Evolutionary conservation across 1,140 invertebrate genomes (phyloP), one percentile per base, ranked within the genome.

Genomic region (Saccostrea cuccullata): DNA sequence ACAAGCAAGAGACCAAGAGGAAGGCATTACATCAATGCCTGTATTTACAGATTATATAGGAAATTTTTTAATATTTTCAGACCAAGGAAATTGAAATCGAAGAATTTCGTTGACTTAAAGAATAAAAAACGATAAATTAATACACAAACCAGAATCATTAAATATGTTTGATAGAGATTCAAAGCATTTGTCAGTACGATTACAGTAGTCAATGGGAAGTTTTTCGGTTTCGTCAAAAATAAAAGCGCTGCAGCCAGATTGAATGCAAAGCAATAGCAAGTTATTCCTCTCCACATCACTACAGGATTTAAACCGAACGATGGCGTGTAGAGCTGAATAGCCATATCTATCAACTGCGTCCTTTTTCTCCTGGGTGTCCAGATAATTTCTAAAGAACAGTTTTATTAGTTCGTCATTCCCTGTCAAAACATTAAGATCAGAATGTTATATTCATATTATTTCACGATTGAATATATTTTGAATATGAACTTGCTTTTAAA

Each of bases 321-420:
- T 77, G 26, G 36, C 26, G 8, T 77, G 70, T 12, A 77, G 30
- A 30, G 26, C 70, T 30, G 23, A 77, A 11, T 13, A 8, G 30
- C 26, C 26, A 17, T 12, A 4, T 2, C 26, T 11, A 26, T 77
- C 70, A 4, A 77, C 70, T 30, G 70, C 26, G 15, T 77, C 26
- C 30, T 77, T 77, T 77, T 77, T 77, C 23, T 77, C 70, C 13
- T 77, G 70, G 26, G 26, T 77, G 70, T 77, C 26, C 30, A 77
- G 13, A 40, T 77, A 77, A 12, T 77, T 77, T 26, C 30, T 77
- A 26, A 77, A 77, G 13, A 17, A 11, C 23, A 77, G 30, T 77
- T 26, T 36, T 1, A 77, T 12, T 77, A 12, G 58, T 77, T 20
- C 70, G 15, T 77, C 70, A 15, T 30, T 5, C 15, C 70, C 70